These are phyloP conservation scores for Leptodirus hochenwartii DNA, from an alignment of 2,888 invertebrate species.

Conservation along the genomic window DNA sequence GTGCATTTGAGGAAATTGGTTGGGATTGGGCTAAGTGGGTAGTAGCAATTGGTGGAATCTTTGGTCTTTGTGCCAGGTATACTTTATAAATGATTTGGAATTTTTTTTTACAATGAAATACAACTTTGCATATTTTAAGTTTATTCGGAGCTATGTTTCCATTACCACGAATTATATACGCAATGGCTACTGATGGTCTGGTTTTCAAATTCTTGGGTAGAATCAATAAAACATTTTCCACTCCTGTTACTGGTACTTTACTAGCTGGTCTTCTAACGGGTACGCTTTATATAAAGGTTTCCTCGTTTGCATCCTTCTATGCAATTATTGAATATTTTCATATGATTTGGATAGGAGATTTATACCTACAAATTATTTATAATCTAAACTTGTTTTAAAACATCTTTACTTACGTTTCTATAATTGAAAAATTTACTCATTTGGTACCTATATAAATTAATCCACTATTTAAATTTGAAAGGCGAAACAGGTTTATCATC, in stretches of 20 bases:
- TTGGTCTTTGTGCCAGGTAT: slow-evolving; percentile 69
- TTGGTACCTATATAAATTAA: too few relatives aligned
- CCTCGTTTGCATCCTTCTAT: too few relatives aligned
- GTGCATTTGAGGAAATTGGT: slow-evolving; percentile 53
- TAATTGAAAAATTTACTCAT: too few relatives aligned
- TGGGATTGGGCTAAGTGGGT: slow-evolving; percentile 67
- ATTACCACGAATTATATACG: slow-evolving; percentile 69
- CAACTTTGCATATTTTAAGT: slow-evolving; percentile 27
- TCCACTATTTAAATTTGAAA: too few relatives aligned
- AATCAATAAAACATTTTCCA: slow-evolving; percentile 55
- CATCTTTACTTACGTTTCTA: too few relatives aligned
- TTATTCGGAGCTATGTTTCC: slow-evolving; percentile 75
- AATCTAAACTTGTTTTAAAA: too few relatives aligned
- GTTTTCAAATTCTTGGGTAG: slow-evolving; percentile 58
- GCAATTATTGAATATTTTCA: too few relatives aligned
- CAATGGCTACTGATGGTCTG: slow-evolving; percentile 75
- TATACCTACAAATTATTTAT: too few relatives aligned
- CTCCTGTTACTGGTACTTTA: slow-evolving; percentile 60
- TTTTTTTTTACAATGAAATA: not conserved
- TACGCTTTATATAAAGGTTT: slow-evolving; percentile 14
- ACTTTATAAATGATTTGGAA: not conserved
- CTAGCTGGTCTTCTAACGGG: slow-evolving; percentile 61
- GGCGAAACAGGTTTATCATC: too few relatives aligned
- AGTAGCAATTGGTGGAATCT: slow-evolving; percentile 69
- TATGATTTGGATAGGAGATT: too few relatives aligned